These are phyloP conservation scores for Atrichornis clamosus DNA, from an alignment of 2,113 vertebrate species.

Conservation along the genomic window DNA sequence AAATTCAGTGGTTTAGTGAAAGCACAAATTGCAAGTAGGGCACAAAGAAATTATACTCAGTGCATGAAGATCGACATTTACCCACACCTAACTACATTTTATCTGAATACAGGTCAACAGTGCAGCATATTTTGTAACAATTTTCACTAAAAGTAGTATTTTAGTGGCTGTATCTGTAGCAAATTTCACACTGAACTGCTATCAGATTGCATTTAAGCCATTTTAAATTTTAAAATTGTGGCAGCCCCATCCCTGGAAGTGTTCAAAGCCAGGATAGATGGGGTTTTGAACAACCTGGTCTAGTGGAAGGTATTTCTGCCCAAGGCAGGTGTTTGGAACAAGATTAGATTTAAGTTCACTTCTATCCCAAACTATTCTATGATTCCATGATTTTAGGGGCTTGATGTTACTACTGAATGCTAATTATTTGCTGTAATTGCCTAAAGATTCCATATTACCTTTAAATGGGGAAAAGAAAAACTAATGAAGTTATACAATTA, in stretches of 20 bases:
- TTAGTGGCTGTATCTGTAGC: neutral
- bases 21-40: neutral
- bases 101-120: neutral
- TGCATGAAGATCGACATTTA: neutral
- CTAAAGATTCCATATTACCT: neutral
- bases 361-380: neutral
- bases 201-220: neutral
- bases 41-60: neutral
- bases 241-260: neutral
- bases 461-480: neutral
- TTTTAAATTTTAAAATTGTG: neutral
- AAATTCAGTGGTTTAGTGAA: neutral
- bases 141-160: neutral
- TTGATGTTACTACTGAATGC: neutral
- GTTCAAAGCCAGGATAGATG: neutral
- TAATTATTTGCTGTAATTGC: neutral
- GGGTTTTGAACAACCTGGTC: neutral
- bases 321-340: fast-evolving
- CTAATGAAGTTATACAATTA: neutral
- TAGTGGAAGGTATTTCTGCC: neutral
- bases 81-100: neutral
- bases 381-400: neutral
- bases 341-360: neutral
- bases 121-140: fast-evolving
- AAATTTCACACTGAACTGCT: neutral